A percentile compares a stretch with the other conserved stretches of the same genome.
These are phyloP conservation scores for Cryptocheilus praepositus DNA, from an alignment of 2,888 invertebrate genomes.

Conservation along the genomic window DNA sequence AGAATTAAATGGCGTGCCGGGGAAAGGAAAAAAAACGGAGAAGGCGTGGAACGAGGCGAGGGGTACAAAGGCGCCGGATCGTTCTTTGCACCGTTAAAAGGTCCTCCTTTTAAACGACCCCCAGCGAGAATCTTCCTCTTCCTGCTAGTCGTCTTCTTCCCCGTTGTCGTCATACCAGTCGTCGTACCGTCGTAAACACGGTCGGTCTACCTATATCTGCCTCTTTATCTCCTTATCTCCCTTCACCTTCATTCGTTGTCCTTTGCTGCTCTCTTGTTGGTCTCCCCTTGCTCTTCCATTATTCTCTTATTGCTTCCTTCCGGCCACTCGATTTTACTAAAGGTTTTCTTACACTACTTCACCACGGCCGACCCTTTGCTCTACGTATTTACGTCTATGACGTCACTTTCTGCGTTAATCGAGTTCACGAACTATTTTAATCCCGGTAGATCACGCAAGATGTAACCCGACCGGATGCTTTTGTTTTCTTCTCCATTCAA, in stretches of 20 bases:
- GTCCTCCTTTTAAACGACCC: conserved; percentile 32
- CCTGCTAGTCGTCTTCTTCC: neutral
- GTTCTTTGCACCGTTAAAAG: conserved; percentile 47
- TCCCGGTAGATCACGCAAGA: too few species aligned
- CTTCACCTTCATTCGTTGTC: conserved; percentile 5
- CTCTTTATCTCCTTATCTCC: neutral
- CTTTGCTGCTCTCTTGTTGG: neutral
- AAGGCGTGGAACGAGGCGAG: conserved; percentile 21
- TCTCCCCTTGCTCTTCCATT: neutral
- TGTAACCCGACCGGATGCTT: too few species aligned
- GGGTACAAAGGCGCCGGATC: conserved; percentile 45
- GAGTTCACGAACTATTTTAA: too few species aligned
- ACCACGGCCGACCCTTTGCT: too few species aligned
- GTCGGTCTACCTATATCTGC: neutral
- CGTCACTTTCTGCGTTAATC: too few species aligned
- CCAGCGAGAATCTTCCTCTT: conserved; percentile 26
- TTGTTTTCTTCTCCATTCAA: too few species aligned
- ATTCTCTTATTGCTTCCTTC: conserved; percentile 1
- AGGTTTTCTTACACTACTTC: too few species aligned
- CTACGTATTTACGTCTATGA: too few species aligned
- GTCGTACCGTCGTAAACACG: conserved; percentile 4
- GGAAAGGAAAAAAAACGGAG: neutral
- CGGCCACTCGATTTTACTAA: too few species aligned
- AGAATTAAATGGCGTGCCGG: conserved; percentile 39
- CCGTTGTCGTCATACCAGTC: neutral